Conservation (phyloP, 2,113 vertebrate genomes). For the Mustela lutreola region DNA sequence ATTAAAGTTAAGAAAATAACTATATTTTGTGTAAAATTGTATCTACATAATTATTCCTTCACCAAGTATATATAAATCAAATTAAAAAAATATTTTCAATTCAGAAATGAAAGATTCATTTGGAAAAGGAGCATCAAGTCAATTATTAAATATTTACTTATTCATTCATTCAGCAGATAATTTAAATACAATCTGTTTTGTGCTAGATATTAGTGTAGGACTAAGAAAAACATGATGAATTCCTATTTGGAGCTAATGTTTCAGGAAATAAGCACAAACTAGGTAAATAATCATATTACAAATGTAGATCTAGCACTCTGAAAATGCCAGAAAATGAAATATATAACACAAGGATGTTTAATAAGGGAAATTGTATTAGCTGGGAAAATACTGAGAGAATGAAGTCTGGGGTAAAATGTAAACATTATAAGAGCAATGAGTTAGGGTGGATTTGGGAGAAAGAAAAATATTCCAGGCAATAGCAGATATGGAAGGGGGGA, state of each 20-base stretch:
- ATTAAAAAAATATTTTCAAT: background rate
- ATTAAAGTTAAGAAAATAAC: background rate
- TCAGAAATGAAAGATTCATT: background rate
- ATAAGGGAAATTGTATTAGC: background rate
- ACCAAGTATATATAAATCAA: background rate
- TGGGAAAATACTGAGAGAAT: background rate
- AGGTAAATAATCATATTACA: background rate
- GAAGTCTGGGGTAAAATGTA: background rate
- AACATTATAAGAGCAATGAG: background rate
- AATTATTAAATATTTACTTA: background rate
- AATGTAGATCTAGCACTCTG: background rate
- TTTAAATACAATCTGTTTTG: background rate
- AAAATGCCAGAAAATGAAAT: background rate
- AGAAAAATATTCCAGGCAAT: background rate
- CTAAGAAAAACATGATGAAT: background rate
- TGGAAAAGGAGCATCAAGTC: background rate
- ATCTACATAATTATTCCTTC: background rate
- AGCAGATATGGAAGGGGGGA: background rate
- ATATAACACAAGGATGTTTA: background rate
- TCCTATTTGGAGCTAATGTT: background rate
- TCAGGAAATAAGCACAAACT: background rate
- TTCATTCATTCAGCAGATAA: background rate
- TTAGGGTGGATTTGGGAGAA: too few species aligned
- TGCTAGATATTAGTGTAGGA: background rate
- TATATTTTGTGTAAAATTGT: background rate